Percentiles rank a stretch among this genome's conserved stretches.
phyloP scores from a whole-genome alignment of 2,888 invertebrate genomes.

The Lasioglossum figueresi region DNA sequence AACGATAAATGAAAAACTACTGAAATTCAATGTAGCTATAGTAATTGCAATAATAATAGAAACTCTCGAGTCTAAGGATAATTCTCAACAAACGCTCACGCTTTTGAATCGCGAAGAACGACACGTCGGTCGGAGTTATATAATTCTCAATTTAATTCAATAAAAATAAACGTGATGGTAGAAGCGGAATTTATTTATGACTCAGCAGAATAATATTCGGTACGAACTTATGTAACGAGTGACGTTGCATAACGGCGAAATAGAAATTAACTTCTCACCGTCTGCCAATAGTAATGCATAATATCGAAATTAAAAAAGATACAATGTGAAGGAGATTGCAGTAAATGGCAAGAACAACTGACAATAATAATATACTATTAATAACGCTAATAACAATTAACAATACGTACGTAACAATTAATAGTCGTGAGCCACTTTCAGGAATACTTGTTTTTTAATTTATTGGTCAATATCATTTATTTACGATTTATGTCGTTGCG shows the following conservation, averaged over 20 bases:
- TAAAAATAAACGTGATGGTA: background rate
- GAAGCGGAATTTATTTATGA: background rate
- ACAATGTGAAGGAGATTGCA: background rate
- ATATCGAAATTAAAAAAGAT: background rate
- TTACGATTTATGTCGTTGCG: background rate
- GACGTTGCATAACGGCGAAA: background rate
- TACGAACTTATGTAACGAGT: background rate
- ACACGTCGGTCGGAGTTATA: background rate
- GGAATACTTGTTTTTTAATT: too few species aligned
- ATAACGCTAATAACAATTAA: too few species aligned
- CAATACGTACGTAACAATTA: too few species aligned
- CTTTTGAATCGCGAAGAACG: background rate
- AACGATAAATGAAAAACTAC: background rate
- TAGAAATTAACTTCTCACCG: background rate
- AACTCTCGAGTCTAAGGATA: too few species aligned
- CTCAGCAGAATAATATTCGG: conserved; percentile 3
- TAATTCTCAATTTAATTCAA: background rate
- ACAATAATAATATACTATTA: background rate
- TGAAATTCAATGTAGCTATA: background rate
- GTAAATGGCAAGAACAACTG: background rate
- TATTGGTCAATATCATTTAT: too few species aligned
- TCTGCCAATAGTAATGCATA: background rate
- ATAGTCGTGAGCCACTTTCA: too few species aligned
- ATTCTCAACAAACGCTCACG: background rate
- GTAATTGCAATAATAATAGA: background rate